Evolutionary conservation across 2,113 vertebrate species (phyloP), one percentile per base, ranked within the genome.

Genomic region (Tringa solitaria): DNA sequence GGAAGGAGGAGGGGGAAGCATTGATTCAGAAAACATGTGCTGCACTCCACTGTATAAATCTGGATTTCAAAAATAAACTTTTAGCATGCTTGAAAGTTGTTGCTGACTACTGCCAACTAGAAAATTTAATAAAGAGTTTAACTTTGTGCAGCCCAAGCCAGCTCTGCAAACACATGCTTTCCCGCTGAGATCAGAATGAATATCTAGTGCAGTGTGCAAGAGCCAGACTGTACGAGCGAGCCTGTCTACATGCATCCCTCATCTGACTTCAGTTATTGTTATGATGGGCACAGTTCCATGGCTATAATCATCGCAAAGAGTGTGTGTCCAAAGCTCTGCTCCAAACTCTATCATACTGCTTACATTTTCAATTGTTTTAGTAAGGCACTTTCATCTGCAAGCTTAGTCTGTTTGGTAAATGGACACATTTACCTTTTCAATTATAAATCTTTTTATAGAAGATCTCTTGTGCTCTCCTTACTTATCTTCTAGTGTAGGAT

Each of bases 91-190:
- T 59, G 56, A 93, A 94, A 93, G 94, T 84, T 96, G 96, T 79
- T 91, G 89, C 94, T 94, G 72, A 95, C 95, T 96, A 85, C 83
- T 85, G 96, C 91, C 92, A 94, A 84, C 54, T 63, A 57, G 82
- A 88, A 97, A 95, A 96, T 96, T 95, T 96, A 87, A 96, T 97
- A 94, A 97, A 97, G 93, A 95, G 91, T 93, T 90, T 94, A 78
- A 89, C 51, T 57, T 68, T 21, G 87, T 64, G 91, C 84, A 93
- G 93, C 79, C 89, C 60, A 2, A 95, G 92, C 87, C 93, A 89
- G 90, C 89, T 95, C 92, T 94, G 88, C 96, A 95, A 95, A 93
- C 96, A 95, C 95, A 94, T 96, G 97, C 96, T 65, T 96, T 90
- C 89, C 96, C 2, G 32, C 83, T 89, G 96, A 97, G 97, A 94